Conservation (phyloP, 2,888 invertebrate genomes). For the Oegoconia quadripuncta region DNA sequence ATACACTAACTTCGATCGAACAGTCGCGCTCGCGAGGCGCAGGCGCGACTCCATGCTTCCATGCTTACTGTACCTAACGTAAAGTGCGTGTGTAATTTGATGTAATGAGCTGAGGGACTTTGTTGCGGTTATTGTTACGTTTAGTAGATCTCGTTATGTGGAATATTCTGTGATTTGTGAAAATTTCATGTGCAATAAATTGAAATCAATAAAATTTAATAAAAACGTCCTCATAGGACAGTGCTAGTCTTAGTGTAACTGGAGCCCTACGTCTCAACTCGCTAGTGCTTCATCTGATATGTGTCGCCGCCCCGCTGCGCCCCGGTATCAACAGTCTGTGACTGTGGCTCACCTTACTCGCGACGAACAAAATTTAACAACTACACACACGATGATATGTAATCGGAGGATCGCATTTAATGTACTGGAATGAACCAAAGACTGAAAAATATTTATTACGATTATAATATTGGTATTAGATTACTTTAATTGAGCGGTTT, state of each 20-base stretch:
- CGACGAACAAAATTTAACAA: constrained; percentile 43
- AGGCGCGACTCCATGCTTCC: too few species aligned
- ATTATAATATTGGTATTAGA: constrained; percentile 63
- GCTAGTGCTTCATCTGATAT: constrained; percentile 40
- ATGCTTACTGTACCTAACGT: not conserved
- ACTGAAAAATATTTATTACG: constrained; percentile 68
- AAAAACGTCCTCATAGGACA: constrained; percentile 38
- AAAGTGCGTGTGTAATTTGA: constrained; percentile 1
- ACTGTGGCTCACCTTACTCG: constrained; percentile 20
- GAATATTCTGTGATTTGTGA: constrained; percentile 59
- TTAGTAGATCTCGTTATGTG: constrained; percentile 52
- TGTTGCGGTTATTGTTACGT: constrained; percentile 17
- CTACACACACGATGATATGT: too few species aligned
- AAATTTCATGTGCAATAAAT: constrained; percentile 65
- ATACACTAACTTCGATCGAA: too few species aligned
- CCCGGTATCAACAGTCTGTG: not conserved
- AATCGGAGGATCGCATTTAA: constrained; percentile 46
- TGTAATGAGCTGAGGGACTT: constrained; percentile 6
- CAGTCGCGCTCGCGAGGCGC: too few species aligned
- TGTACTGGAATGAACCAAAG: constrained; percentile 70
- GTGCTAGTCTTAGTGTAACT: constrained; percentile 47
- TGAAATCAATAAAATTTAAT: constrained; percentile 22
- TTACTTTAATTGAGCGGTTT: constrained; percentile 43
- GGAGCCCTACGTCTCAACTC: constrained; percentile 21
- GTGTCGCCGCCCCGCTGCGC: constrained; percentile 31